These are phyloP conservation scores for Betta splendens DNA, from an alignment of 2,797 vertebrate species.

Conservation along the genomic window DNA sequence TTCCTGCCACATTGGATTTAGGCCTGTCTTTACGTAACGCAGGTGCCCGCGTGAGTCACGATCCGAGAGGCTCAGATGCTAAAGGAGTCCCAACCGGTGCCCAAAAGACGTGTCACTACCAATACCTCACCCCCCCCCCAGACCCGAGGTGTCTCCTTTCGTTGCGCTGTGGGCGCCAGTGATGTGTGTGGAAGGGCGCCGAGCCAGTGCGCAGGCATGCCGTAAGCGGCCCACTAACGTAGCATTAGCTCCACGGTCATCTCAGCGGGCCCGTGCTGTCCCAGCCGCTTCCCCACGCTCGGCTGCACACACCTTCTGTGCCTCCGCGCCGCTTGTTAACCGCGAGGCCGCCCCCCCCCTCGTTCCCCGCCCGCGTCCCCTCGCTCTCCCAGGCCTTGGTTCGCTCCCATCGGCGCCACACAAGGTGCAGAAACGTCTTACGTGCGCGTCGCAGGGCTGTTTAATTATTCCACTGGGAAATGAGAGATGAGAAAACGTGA, in stretches of 20 bases:
- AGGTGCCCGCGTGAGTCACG: slow-evolving; percentile 67
- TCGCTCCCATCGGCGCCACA: slow-evolving; percentile 26
- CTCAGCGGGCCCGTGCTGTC: slow-evolving; percentile 75
- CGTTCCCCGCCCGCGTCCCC: slow-evolving; percentile 38
- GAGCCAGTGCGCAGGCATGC: slow-evolving; percentile 69
- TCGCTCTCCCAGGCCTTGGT: too few species aligned
- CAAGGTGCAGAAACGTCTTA: slow-evolving; percentile 18
- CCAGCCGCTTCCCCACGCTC: slow-evolving; percentile 77
- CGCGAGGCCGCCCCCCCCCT: slow-evolving; percentile 36
- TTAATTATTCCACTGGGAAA: slow-evolving; percentile 22
- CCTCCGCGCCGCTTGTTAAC: slow-evolving; percentile 70
- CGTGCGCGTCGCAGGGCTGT: slow-evolving; percentile 16
- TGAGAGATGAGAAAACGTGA: slow-evolving; percentile 21
- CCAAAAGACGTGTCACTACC: slow-evolving; percentile 80
- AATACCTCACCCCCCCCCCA: slow-evolving; percentile 70
- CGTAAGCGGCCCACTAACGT: slow-evolving; percentile 77
- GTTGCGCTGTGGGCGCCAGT: slow-evolving; percentile 65
- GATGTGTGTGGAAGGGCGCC: slow-evolving; percentile 75
- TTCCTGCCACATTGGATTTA: slow-evolving; percentile 74
- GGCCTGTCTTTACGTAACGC: slow-evolving; percentile 55
- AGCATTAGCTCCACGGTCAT: slow-evolving; percentile 77
- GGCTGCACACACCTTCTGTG: slow-evolving; percentile 80
- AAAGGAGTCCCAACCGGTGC: slow-evolving; percentile 76
- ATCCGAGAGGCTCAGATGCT: slow-evolving; percentile 69
- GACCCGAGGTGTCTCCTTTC: slow-evolving; percentile 77